Evolutionary conservation across 2,888 invertebrate genomes (phyloP), one percentile per base, ranked within the genome.

Genomic region (Drosophila recens): DNA sequence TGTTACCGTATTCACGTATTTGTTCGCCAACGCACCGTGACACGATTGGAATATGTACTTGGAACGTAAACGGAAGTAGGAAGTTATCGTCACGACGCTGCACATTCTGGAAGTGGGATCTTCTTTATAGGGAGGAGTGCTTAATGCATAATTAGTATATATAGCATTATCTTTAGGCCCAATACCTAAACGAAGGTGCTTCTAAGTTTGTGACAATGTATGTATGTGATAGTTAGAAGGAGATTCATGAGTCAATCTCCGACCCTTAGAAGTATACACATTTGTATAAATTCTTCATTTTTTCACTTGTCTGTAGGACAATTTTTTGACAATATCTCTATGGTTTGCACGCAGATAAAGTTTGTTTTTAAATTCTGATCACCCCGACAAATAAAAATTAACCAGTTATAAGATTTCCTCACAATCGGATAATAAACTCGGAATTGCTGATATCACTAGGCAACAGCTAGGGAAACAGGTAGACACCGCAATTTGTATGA

Each of bases 21-120:
- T 64, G 51, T 70, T 63, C 79, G 70, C 70, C 79, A 79, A 77
- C 79, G 75, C 79, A 77, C 79, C 76, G 76, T 77, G 79, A 77
- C 70, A 77, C 80, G 79, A 79, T 63, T 70, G 46, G 43, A 75
- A 71, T 43, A 30, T 17, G 53, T 65, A 56, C 27, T 53, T 46
- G 54, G 57, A 79, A 78, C 79, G 79, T 82, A 79, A 33, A 33
- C 33, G 79, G 79, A 79, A 79, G 79, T 79, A 9, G 79, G 79
- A 79, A 79, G 79, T 79, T 48, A 73, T 69, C 64, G 81, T 69
- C 79, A 74, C 75, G 79, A 75, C 58, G 61, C 23, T 67, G 73
- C 51, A 66, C 73, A 72, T 80, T 79, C 79, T 75, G 56, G 30
- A 30, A 4, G 34, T 34, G 17, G 15, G n/a, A 48, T 33, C 20